phyloP scores from a whole-genome alignment of 2,113 vertebrate genomes.

The Antechinus flavipes region DNA sequence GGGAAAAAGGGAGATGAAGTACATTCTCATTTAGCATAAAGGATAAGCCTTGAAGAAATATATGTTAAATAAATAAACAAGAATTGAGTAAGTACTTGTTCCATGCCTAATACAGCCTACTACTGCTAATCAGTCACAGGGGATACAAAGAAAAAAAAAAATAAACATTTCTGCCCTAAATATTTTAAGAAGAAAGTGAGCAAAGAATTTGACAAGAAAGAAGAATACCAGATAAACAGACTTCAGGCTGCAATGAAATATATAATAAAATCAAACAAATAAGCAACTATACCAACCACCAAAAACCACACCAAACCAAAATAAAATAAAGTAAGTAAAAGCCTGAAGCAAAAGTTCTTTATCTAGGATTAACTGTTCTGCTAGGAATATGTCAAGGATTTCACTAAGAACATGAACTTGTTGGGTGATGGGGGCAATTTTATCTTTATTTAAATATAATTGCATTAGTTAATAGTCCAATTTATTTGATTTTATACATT shows the following conservation, averaged over 20 bases:
- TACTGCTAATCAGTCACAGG: not conserved
- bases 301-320: too few relatives aligned
- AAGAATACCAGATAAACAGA: not conserved
- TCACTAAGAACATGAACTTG: too few relatives aligned
- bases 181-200: not conserved
- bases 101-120: not conserved
- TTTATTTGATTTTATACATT: too few relatives aligned
- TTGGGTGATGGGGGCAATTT: too few relatives aligned
- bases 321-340: too few relatives aligned
- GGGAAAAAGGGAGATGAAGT: not conserved
- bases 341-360: too few relatives aligned
- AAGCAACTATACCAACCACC: too few relatives aligned
- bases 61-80: not conserved
- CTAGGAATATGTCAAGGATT: too few relatives aligned
- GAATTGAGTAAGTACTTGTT: not conserved
- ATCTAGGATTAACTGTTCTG: too few relatives aligned
- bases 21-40: not conserved
- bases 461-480: too few relatives aligned
- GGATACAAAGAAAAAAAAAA: not conserved
- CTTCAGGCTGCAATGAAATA: not conserved
- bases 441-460: too few relatives aligned
- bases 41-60: not conserved
- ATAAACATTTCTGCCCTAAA: not conserved
- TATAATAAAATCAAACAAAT: not conserved
- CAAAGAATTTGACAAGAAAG: not conserved